Conservation (phyloP, 2,888 invertebrate genomes). For the Helleia helle region DNA sequence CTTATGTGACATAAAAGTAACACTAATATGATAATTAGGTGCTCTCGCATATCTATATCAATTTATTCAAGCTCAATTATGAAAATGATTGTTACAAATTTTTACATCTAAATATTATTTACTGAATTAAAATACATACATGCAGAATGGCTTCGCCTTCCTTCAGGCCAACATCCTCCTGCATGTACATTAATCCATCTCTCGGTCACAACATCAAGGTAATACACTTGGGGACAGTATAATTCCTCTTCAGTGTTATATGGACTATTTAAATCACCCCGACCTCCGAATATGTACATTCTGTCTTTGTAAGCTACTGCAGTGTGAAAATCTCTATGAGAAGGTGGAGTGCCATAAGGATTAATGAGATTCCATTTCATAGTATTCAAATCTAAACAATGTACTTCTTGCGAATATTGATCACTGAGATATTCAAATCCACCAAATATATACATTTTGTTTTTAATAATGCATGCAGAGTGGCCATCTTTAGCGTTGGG, state of each 20-base stretch:
- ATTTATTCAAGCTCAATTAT: no score
- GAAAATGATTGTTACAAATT: no score
- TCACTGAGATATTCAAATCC: conserved; percentile 91
- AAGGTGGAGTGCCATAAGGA: conserved; percentile 77
- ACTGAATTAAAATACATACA: conserved; percentile 74
- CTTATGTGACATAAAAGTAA: no score
- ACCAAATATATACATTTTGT: conserved; percentile 91
- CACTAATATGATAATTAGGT: no score
- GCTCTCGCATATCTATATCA: no score
- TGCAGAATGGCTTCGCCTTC: conserved; percentile 92
- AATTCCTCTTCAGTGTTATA: conserved; percentile 77
- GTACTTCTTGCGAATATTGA: conserved; percentile 86
- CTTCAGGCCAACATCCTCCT: conserved; percentile 80
- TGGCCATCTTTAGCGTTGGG: conserved; percentile 94
- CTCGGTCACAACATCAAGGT: conserved; percentile 80
- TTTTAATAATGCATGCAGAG: conserved; percentile 85
- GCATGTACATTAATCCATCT: conserved; percentile 79
- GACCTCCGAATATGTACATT: conserved; percentile 94
- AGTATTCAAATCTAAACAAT: conserved; percentile 81
- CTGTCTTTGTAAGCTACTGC: conserved; percentile 82
- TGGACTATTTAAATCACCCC: conserved; percentile 79
- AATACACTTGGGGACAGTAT: conserved; percentile 85
- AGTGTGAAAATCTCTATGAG: conserved; percentile 91
- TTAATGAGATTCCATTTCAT: conserved; percentile 80
- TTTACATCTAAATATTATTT: not conserved